Evolutionary conservation across 2,797 vertebrate genomes (phyloP), one percentile per base, ranked within the genome.

Genomic region (Naso thynnoides): DNA sequence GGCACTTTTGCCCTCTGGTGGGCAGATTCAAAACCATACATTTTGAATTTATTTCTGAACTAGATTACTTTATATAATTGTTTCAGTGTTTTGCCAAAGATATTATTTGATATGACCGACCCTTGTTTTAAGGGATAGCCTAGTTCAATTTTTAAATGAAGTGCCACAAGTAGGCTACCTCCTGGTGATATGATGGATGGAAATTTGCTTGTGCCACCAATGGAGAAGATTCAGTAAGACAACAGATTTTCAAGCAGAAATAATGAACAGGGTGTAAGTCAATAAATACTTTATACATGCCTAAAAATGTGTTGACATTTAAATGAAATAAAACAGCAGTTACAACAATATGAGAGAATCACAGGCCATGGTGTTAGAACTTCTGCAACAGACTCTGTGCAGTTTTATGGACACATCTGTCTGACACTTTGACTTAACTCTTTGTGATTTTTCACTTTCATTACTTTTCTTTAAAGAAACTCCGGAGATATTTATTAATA

Each of bases 1-100:
- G 14, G 62, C 59, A 8, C n/a, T 82, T 76, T 84, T 86, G 88
- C 88, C 87, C 83, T 65, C 83, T 89, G 54, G 78, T 91, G 85
- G 87, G 33, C 64, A 44, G 6, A 52, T 0, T 39, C n/a, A n/a
- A n/a, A 24, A 50, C 55, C 52, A 27, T 8, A 31, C 6, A 48
- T 53, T 49, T 58, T 2, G 33, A 27, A 62, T 54, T 10, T 16
- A 41, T 61, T 31, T 53, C 11, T 39, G 33, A 45, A 29, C 60
- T 31, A 16, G 7, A 39, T 27, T 24, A 29, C 11, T 3, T 29
- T 10, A 42, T 10, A 57, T 27, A 41, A 50, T 7, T 15, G 10
- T 53, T 53, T 59, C 11, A 63, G 41, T 23, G 42, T 29, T 54
- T 41, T 13, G 26, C 39, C 8, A 48, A 53, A 54, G 21, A 15